Evolutionary conservation across 2,113 vertebrate species (phyloP), one percentile per base, ranked within the genome.

Genomic region (Podocnemis expansa): DNA sequence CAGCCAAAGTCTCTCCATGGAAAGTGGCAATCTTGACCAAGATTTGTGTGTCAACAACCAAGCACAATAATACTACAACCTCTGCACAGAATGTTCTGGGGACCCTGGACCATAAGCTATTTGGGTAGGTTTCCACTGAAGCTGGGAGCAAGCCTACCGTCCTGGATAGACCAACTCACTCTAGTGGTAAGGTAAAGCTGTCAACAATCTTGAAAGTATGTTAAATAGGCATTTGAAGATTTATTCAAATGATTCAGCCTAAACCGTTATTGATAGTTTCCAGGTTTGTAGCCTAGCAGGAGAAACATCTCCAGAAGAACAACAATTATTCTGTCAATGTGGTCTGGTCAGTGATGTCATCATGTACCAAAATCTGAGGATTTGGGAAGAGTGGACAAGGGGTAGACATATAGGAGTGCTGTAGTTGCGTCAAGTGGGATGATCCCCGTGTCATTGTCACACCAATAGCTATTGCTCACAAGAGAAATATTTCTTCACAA

Each of bases 211-310:
- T 4, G 6, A 55, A 51, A 87, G 84, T 83, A 6, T 34, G 47
- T 81, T 91, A 88, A 67, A 51, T 52, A 95, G 93, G 90, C 93
- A 96, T 95, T 91, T 95, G 47, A 94, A 97, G 95, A 95, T 97
- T 91, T 93, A 96, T 90, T 91, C 90, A 0, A 92, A 78, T 93
- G 93, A 97, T 95, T 96, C 97, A 94, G 90, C 84, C 52, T 95
- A 94, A 97, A 93, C 93, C 93, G 94, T 91, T 93, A 91, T 94
- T 96, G 96, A 97, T 96, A 78, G 93, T 89, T 97, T 97, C 95
- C 97, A 97, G 96, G 96, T 91, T 82, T 88, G 80, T 78, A 38
- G 95, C 80, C 52, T 94, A 91, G 94, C 92, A 93, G 91, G 92
- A 43, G 38, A 24, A 27, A 14, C 25, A 75, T 22, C 41, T 27